Conservation (phyloP, 2,888 invertebrate species). For the Oxycera nigricornis region DNA sequence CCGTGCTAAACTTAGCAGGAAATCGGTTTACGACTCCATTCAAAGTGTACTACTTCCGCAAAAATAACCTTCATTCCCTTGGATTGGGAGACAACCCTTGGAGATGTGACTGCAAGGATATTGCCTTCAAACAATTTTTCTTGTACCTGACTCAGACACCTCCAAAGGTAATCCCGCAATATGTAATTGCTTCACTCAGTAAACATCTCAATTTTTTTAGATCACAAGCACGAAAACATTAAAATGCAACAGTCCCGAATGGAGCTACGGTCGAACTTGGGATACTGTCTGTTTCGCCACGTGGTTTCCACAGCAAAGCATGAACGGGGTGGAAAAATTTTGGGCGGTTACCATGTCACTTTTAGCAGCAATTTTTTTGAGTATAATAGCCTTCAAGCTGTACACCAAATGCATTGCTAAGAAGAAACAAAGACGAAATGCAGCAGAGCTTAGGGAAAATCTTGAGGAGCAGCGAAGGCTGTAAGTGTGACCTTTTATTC, state of each 20-base stretch:
- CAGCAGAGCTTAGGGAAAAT: conserved; percentile 63
- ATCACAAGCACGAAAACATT: conserved; percentile 61
- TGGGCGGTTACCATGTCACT: conserved; percentile 69
- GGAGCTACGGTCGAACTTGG: conserved; percentile 72
- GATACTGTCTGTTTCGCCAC: conserved; percentile 69
- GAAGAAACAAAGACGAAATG: conserved; percentile 59
- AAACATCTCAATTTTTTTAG: conserved; percentile 47
- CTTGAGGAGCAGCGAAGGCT: conserved; percentile 58
- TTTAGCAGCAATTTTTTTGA: conserved; percentile 56
- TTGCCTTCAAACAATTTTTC: conserved; percentile 68
- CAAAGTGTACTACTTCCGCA: conserved; percentile 66
- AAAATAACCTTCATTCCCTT: conserved; percentile 67
- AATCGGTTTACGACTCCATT: conserved; percentile 74
- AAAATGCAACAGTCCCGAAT: conserved; percentile 72
- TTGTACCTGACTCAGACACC: conserved; percentile 68
- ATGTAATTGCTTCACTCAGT: not conserved
- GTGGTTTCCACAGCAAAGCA: conserved; percentile 65
- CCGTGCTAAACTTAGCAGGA: conserved; percentile 70
- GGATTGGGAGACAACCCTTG: conserved; percentile 77
- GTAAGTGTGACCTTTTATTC: conserved; percentile 52
- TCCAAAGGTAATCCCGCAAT: conserved; percentile 57
- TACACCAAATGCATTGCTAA: conserved; percentile 65
- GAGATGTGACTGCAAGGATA: conserved; percentile 75
- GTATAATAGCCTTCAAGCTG: conserved; percentile 52
- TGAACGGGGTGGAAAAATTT: conserved; percentile 63